Base-by-base conservation (phyloP, 92 coral and sea anemone species). In the Paragorgia papillata region DNA sequence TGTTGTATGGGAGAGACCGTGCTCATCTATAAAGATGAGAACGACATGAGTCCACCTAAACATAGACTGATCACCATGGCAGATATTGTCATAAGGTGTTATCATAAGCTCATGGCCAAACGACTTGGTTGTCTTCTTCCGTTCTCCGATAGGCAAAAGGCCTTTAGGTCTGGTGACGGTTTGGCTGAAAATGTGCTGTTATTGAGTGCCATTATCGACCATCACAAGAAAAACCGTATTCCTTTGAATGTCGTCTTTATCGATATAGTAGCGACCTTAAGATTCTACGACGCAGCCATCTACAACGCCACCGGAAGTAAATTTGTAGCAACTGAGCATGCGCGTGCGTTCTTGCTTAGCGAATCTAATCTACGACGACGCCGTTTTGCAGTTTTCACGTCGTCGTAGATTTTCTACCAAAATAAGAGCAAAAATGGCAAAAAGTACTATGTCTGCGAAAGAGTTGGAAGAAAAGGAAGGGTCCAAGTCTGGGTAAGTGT, bases 31-130 rank as follows among this genome's bases (percentile, higher is more conserved):
- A 50, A 79, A 29, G 66, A 35, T 12, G 12, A 9, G 1, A 66
- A 69, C 33, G 39, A 51, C 12, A 5, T 9, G 0, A 10, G 1
- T 0, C 53, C 75, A 5, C 65, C 22, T 5, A 49, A 79, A 39
- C 74, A 49, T 25, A 76, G 76, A 1, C 76, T 67, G 30, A 79
- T 79, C 0, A 79, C 83, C 24, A 53, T 79, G 27, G 74, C 67
- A 31, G 43, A 68, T 12, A 31, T 44, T 1, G 15, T 54, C 0
- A 1, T 66, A 18, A 13, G 76, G 66, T 57, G 59, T 43, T 79
- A 66, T 33, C 76, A 66, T 19, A 66, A 66, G 57, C 6, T 79
- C 0, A 8, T 66, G 66, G 83, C 76, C 7, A 34, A 24, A 9
- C 15, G 66, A 37, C 0, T 24, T 0, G 63, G 24, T 19, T 30